Evolutionary conservation across 2,888 invertebrate species (phyloP).

Genomic region (Seladonia tumulorum): DNA sequence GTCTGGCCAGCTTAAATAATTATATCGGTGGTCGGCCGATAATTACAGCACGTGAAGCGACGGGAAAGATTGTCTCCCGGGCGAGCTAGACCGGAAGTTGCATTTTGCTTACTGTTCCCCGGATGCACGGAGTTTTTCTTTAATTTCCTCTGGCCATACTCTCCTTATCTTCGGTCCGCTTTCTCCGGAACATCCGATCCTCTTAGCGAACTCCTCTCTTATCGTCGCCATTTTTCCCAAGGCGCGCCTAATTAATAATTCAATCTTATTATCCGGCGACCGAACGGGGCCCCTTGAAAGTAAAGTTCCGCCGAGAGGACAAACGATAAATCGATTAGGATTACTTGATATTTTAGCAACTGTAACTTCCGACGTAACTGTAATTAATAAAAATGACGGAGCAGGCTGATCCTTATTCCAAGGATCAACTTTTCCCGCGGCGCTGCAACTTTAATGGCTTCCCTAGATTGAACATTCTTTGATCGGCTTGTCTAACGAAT

Average conservation of each 20-base stretch:
- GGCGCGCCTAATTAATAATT: conserved; percentile 72
- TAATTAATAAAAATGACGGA: conserved; percentile 18
- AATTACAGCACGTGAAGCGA: neutral
- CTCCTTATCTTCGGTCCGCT: neutral
- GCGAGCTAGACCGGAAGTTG: too few species aligned
- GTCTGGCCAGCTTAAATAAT: conserved; percentile 8
- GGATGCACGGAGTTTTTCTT: conserved; percentile 15
- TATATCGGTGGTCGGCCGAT: conserved; percentile 2
- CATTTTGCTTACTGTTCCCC: neutral
- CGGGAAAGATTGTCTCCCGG: neutral
- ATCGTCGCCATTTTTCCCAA: conserved; percentile 30
- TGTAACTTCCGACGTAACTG: neutral
- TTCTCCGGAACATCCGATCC: conserved; percentile 7
- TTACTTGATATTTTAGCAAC: conserved; percentile 32
- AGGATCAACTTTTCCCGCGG: neutral
- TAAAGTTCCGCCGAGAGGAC: conserved; percentile 22
- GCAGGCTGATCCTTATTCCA: neutral
- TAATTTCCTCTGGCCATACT: conserved; percentile 15
- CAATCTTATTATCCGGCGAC: conserved; percentile 67
- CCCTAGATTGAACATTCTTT: conserved; percentile 3
- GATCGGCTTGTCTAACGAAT: neutral
- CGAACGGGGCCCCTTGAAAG: neutral
- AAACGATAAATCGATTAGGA: conserved; percentile 50
- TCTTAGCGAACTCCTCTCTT: neutral
- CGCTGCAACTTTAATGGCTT: conserved; percentile 8